A percentile compares a stretch with the other conserved stretches of the same genome.
These are phyloP conservation scores for Leptinotarsa haldemani DNA, from an alignment of 2,888 invertebrate species.

Conservation along the genomic window DNA sequence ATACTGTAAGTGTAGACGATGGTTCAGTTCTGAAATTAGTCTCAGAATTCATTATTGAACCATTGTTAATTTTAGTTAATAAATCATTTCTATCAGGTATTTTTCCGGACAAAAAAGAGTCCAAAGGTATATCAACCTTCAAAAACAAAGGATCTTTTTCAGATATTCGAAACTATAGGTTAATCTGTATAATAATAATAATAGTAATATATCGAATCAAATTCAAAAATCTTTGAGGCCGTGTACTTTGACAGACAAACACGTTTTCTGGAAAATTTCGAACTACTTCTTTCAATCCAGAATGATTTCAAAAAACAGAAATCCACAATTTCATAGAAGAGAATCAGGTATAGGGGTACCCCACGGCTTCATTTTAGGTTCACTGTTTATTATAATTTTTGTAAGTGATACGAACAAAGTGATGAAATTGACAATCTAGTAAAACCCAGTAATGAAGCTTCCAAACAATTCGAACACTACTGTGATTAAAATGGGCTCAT, in stretches of 20 bases:
- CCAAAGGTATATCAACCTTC: slow-evolving; percentile 14
- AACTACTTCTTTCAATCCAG: too few species aligned
- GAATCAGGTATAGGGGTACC: too few species aligned
- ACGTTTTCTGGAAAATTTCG: too few species aligned
- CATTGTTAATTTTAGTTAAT: slow-evolving; percentile 12
- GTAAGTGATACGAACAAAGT: too few species aligned
- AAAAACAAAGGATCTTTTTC: slow-evolving; percentile 11
- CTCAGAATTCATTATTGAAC: slow-evolving; percentile 17
- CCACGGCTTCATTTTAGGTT: too few species aligned
- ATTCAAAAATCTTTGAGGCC: slow-evolving; percentile 21
- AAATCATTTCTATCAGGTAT: slow-evolving; percentile 19
- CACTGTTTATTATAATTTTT: too few species aligned
- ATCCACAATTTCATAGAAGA: too few species aligned
- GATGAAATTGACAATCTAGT: slow-evolving; percentile 13
- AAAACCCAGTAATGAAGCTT: slow-evolving; percentile 2
- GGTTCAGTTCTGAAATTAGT: slow-evolving; percentile 16
- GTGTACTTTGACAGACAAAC: slow-evolving; percentile 13
- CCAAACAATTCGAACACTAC: slow-evolving; percentile 11
- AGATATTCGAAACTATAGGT: slow-evolving; percentile 6
- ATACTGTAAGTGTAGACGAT: slow-evolving; percentile 16
- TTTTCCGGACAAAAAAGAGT: slow-evolving; percentile 19
- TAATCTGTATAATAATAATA: too few species aligned
- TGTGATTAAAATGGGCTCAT: slow-evolving; percentile 11
- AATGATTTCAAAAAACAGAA: too few species aligned
- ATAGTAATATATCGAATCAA: slow-evolving; percentile 5